Evolutionary conservation across 2,888 invertebrate genomes (phyloP), one percentile per base, ranked within the genome.

Genomic region (Nematopogon swammerdamellus): DNA sequence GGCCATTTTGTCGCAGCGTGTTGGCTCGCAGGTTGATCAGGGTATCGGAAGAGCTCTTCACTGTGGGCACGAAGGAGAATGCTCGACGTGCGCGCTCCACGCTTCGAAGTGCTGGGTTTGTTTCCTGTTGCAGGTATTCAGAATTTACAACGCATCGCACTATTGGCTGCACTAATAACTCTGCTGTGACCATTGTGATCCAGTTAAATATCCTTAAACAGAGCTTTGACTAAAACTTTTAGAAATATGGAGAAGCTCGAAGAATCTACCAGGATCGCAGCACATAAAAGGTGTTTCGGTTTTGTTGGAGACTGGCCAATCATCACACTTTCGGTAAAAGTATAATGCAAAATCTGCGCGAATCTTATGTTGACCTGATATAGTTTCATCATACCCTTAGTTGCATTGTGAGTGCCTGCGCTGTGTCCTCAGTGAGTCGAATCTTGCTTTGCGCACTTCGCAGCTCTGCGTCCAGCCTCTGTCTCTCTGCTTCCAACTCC

Each of bases 401-500:
- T 56, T 79, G 77, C 11, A 77, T 73, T 50, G 74, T 71, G 20
- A 79, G 54, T 2, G 72, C 72, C 5, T 73, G 66, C 2, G 79
- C 73, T 4, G 68, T 75, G 53, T 84, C 81, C 65, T 89, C 89
- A 25, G 88, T 86, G 57, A 80, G 75, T 16, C 81, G 80, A 48
- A 88, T 88, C 68, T 88, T 89, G 59, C 85, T 81, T 53, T 85
- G 82, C 0, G 89, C 88, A 48, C 82, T 73, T 59, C 82, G 83
- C 25, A 91, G 69, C 67, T 91, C 89, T 1, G 82, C 79, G 58
- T 92, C 91, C 53, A 92, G 69, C 50, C 81, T 77, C 56, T 82
- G 80, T 46, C 88, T 82, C 61, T 91, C 91, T 51, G 81, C 79
- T 70, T 92, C 91, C 42, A 92, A 68, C 58, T 88, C 85, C 56